Evolutionary conservation across 2,888 invertebrate genomes (phyloP), one percentile per base, ranked within the genome.

Genomic region (Macrophya alboannulata): DNA sequence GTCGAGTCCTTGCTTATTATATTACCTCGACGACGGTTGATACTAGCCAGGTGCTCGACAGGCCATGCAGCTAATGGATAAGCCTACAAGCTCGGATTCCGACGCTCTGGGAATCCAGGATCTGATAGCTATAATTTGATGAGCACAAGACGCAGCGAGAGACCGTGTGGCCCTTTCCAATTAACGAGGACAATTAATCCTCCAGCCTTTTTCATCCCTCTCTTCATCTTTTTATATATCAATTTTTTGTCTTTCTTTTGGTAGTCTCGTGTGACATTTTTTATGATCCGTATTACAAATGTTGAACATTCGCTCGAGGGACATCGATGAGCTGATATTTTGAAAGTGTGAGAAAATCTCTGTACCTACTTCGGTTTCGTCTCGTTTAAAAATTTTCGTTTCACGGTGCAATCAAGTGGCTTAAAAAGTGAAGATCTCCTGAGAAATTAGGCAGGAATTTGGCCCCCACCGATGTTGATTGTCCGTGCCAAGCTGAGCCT

Each of bases 1-100:
- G 62, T 81, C 81, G 81, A 81, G 81, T 81, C 40, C 81, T 40
- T 21, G 81, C 43, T 62, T 62, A 59, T 81, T 81, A 81, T 81
- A 81, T 81, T 62, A 81, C 81, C 81, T 40, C 62, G 62, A 43
- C 81, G n/a, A 81, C 81, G 81, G 81, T 62, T 81, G 62, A 43
- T 43, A 43, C 25, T 59, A 25, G 40, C 62, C 81, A 81, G 81
- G 62, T 81, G 55, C 43, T 81, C 25, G 62, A 62, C 62, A 81
- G n/a, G 81, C 43, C 62, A 51, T 81, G 43, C 62, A 81, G 81
- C 62, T 62, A 81, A 81, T 81, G 81, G 81, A 81, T 9, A 40
- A 55, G 51, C 59, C 21, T 62, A 15, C 62, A 62, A 55, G 40
- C 81, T 40, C 40, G 43, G 59, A 79, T 48, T 55, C 55, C 55